phyloP scores from a whole-genome alignment of 2,113 vertebrate species.

The Dasyprocta punctata region DNA sequence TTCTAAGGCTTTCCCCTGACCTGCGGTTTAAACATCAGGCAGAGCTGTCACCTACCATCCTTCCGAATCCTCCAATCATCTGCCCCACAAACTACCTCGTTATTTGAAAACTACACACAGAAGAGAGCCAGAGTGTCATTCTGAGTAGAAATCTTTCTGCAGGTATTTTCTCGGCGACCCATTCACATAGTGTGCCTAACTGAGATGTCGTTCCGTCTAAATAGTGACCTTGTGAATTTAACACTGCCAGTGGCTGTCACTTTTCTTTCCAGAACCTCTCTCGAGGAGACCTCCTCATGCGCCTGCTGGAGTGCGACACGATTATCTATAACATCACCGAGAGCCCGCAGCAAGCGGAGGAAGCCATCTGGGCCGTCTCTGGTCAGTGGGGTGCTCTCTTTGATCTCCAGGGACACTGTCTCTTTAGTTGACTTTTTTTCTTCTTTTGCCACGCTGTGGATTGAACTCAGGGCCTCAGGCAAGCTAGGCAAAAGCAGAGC shows the following conservation, averaged over 20 bases:
- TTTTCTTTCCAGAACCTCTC: constrained; percentile 77
- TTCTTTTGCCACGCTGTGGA: neutral
- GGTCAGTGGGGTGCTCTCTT: constrained; percentile 85
- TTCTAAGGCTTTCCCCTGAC: constrained; percentile 6
- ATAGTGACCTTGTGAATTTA: neutral
- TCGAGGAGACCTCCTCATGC: constrained; percentile 86
- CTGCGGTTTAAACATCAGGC: neutral
- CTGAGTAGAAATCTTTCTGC: neutral
- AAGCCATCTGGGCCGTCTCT: constrained; percentile 93
- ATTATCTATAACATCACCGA: constrained; percentile 94
- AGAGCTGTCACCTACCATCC: neutral
- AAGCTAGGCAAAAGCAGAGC: neutral
- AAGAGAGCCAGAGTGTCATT: neutral
- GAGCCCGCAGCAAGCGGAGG: constrained; percentile 87
- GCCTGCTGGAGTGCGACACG: constrained; percentile 91
- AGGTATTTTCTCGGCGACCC: neutral
- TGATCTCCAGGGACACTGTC: neutral
- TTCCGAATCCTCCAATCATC: neutral
- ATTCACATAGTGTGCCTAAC: fast-evolving
- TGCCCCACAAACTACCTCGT: constrained; percentile 21
- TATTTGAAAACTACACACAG: neutral
- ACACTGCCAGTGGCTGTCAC: neutral
- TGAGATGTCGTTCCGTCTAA: neutral
- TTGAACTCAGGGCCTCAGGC: neutral
- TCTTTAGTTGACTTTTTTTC: neutral